Evolutionary conservation across 2,797 vertebrate genomes (phyloP), one percentile per base, ranked within the genome.

Genomic region (Microctenopoma stevenorrisi): DNA sequence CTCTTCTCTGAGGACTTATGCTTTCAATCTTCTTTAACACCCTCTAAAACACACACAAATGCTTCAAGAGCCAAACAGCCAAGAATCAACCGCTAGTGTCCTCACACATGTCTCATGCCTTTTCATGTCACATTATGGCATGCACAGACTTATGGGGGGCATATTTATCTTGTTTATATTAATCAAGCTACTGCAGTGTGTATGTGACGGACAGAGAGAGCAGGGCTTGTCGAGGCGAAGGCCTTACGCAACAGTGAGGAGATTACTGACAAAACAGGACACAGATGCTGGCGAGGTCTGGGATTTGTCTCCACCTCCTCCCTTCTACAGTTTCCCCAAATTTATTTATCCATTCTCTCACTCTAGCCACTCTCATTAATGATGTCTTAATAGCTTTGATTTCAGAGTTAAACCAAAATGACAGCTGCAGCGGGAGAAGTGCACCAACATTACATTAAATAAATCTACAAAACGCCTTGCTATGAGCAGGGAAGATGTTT

Each of bases 241-340:
- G 62, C 60, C 85, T 91, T 86, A 89, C 30, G 85, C 82, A 92
- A 90, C 86, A 77, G 56, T 54, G 64, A 86, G 66, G 82, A 88
- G 88, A 91, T 92, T 91, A 92, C 68, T 68, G 86, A 77, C 86
- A 86, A 90, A 93, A 87, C 87, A 88, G 87, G 82, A 84, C 85
- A 83, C 89, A 91, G 87, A 88, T 89, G 86, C 79, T 76, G 53
- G 66, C 8, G 55, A 84, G 85, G 78, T 81, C 76, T 80, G 77
- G 69, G 81, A 81, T 85, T 82, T 83, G 58, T 51, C 30, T 14
- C 28, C 46, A 22, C 47, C n/a, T 35, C 57, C 48, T 40, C 54
- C 25, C 26, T 60, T 64, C 52, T 59, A 66, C 65, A 55, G 49
- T 65, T 50, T 72, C 18, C 28, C 44, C 66, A 57, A n/a, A 68